Percentiles rank a stretch among this genome's conserved stretches.
Conservation (phyloP, 2,888 invertebrate species). For the Latheticus oryzae region DNA sequence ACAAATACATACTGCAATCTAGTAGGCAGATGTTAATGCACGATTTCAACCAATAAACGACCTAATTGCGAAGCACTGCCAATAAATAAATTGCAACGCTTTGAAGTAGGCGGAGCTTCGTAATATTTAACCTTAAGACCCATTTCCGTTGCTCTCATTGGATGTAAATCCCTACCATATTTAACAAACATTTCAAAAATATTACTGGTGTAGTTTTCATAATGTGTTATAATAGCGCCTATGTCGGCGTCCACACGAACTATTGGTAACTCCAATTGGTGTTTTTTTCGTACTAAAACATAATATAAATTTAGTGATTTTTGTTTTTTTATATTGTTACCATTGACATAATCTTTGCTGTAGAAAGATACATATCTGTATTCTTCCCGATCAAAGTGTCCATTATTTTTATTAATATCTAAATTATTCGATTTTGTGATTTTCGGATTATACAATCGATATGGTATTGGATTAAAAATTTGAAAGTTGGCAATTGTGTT, state of each 20-base stretch:
- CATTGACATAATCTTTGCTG: slow-evolving; percentile 81
- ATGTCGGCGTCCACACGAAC: slow-evolving; percentile 76
- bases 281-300: slow-evolving; percentile 71
- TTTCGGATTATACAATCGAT: slow-evolving; percentile 86
- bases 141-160: slow-evolving; percentile 85
- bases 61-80: slow-evolving; percentile 71
- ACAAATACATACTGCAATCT: slow-evolving; percentile 49
- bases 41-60: slow-evolving; percentile 64
- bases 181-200: slow-evolving; percentile 79
- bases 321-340: no score
- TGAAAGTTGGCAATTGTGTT: slow-evolving; percentile 91
- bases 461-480: slow-evolving; percentile 92
- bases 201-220: no score
- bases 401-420: slow-evolving; percentile 79
- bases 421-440: slow-evolving; percentile 65
- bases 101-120: slow-evolving; percentile 55
- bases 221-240: no score
- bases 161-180: slow-evolving; percentile 73
- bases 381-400: slow-evolving; percentile 82
- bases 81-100: slow-evolving; percentile 66
- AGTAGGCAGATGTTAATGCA: slow-evolving; percentile 18
- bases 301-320: background rate
- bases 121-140: slow-evolving; percentile 72
- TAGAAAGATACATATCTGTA: slow-evolving; percentile 84
- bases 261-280: slow-evolving; percentile 71